phyloP scores from a whole-genome alignment of 2,797 vertebrate species.

The Lagocephalus sceleratus region DNA sequence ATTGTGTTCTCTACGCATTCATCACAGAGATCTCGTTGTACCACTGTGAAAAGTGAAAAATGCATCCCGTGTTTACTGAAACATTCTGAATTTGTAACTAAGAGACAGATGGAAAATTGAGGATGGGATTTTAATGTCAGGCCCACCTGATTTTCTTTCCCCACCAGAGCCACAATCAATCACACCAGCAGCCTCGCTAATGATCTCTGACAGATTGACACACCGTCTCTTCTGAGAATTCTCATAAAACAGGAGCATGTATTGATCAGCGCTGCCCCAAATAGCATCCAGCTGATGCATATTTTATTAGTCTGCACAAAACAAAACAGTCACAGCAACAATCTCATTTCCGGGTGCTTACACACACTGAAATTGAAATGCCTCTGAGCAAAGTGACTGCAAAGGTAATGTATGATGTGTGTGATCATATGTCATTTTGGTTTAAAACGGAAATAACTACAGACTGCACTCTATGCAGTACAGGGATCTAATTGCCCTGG shows the following conservation, averaged over 20 bases:
- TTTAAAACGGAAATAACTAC: conserved; percentile 28
- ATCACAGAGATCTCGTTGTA: background rate
- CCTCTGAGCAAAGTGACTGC: conserved; percentile 34
- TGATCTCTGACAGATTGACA: conserved; percentile 76
- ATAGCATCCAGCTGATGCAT: conserved; percentile 70
- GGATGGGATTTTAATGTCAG: conserved; percentile 55
- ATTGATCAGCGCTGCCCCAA: conserved; percentile 70
- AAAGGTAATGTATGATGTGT: conserved; percentile 6
- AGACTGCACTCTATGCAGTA: conserved; percentile 25
- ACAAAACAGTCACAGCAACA: conserved; percentile 59
- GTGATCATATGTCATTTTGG: conserved; percentile 13
- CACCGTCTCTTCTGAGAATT: conserved; percentile 61
- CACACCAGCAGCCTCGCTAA: conserved; percentile 57
- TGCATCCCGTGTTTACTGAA: conserved; percentile 26
- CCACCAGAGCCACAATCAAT: conserved; percentile 60
- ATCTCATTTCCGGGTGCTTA: conserved; percentile 63
- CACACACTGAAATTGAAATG: conserved; percentile 50
- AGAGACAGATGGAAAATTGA: conserved; percentile 51
- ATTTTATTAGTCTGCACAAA: conserved; percentile 72
- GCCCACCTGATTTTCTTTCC: conserved; percentile 48
- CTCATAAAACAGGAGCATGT: conserved; percentile 57
- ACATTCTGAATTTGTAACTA: conserved; percentile 18
- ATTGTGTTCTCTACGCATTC: background rate
- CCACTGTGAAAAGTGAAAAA: conserved; percentile 10
- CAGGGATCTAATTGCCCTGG: conserved; percentile 46